These are phyloP conservation scores for Melozone crissalis DNA, from an alignment of 2,113 vertebrate species.

Conservation along the genomic window DNA sequence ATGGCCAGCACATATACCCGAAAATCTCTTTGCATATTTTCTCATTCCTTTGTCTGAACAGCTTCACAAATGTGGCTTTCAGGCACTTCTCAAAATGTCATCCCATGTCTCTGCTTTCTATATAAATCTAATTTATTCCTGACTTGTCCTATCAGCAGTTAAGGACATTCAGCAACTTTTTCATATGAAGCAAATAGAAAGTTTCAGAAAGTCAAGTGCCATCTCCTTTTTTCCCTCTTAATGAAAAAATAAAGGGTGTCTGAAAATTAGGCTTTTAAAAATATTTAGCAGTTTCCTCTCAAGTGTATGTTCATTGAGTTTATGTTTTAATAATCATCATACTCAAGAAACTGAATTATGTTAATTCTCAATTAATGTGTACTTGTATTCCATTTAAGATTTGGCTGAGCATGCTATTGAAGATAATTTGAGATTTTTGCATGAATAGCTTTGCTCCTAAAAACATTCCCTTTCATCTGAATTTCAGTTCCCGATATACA, in stretches of 20 bases:
- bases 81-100: background rate
- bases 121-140: background rate
- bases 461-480: conserved; percentile 18
- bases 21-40: background rate
- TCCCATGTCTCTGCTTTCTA: background rate
- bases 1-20: background rate
- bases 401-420: conserved; percentile 39
- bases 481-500: background rate
- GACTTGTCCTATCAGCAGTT: conserved; percentile 1
- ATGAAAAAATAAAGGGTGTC: conserved; percentile 27
- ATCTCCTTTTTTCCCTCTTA: background rate
- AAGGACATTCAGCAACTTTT: conserved; percentile 27
- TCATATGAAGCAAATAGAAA: conserved; percentile 30
- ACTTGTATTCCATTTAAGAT: conserved; percentile 45
- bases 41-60: background rate
- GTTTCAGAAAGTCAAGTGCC: conserved; percentile 35
- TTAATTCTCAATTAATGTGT: conserved; percentile 65
- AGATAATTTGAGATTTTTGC: conserved; percentile 46
- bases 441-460: conserved; percentile 55
- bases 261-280: conserved; percentile 52
- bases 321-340: conserved; percentile 43
- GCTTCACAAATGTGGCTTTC: background rate
- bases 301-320: conserved; percentile 4
- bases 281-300: conserved; percentile 44
- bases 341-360: conserved; percentile 56